These are phyloP conservation scores for Zaprionus nigranus DNA, from an alignment of 1,140 invertebrate species.

Conservation along the genomic window DNA sequence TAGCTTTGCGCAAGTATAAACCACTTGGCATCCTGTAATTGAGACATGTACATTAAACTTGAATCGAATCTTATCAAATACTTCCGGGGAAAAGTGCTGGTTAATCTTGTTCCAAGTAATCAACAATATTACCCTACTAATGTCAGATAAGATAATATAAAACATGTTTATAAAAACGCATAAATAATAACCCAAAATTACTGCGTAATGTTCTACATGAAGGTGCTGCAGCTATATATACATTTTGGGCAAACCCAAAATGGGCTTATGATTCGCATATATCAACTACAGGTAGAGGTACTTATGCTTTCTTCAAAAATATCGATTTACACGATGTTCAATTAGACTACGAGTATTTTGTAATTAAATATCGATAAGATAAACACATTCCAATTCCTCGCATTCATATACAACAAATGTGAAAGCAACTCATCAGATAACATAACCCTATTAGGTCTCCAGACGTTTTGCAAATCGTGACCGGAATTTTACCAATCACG, in stretches of 20 bases:
- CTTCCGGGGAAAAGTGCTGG: background rate
- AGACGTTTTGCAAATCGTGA: background rate
- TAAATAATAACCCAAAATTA: background rate
- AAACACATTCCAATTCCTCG: background rate
- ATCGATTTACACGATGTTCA: background rate
- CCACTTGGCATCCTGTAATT: background rate
- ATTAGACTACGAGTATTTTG: background rate
- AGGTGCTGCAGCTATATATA: background rate
- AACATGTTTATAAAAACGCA: background rate
- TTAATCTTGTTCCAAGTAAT: background rate
- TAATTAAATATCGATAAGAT: conserved; percentile 29
- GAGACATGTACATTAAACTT: background rate
- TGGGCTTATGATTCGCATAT: background rate
- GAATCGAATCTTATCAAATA: background rate
- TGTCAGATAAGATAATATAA: background rate
- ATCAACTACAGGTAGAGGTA: background rate
- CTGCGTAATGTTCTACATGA: background rate
- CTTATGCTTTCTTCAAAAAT: background rate
- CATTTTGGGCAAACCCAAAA: background rate
- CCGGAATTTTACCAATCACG: conserved; percentile 8
- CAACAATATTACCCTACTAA: background rate
- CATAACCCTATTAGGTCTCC: background rate
- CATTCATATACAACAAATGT: background rate
- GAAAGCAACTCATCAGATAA: background rate
- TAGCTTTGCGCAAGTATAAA: background rate